A percentile compares a stretch with the other conserved stretches of the same genome.
These are phyloP conservation scores for Neolamprologus variostigma DNA, from an alignment of 2,113 vertebrate genomes.

Conservation along the genomic window DNA sequence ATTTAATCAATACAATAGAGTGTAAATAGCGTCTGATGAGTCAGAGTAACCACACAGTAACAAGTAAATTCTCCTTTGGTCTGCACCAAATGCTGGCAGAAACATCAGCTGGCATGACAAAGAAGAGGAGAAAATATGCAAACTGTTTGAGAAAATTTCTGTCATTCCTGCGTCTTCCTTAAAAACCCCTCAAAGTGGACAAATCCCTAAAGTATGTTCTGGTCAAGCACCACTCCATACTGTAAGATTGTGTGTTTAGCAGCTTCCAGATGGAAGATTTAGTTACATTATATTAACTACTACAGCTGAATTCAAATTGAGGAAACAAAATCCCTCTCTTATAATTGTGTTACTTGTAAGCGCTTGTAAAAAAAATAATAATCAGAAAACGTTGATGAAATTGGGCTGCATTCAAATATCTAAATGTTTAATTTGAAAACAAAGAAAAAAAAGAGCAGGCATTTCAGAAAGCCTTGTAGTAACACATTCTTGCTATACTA, in stretches of 20 bases:
- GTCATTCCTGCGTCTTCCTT: neutral
- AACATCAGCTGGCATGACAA: neutral
- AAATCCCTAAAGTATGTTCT: neutral
- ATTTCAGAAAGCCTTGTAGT: neutral
- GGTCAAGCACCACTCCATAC: neutral
- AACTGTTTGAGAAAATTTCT: neutral
- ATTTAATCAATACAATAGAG: neutral
- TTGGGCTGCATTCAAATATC: neutral
- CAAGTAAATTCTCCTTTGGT: neutral
- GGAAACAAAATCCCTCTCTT: neutral
- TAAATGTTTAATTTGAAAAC: neutral
- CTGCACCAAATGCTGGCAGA: neutral
- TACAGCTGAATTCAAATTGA: neutral
- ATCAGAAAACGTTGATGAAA: neutral
- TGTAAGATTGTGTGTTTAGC: neutral
- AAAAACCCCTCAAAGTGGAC: neutral
- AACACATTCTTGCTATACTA: neutral
- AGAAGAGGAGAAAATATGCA: neutral
- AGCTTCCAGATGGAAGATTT: neutral
- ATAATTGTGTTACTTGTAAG: neutral
- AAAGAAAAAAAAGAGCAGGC: neutral
- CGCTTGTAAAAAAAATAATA: accelerated
- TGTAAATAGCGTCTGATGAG: neutral
- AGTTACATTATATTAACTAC: neutral
- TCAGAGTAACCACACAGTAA: neutral